Percentiles rank a stretch among this genome's conserved stretches.
Conservation (phyloP, 2,888 invertebrate species). For the Sesia bembeciformis region DNA sequence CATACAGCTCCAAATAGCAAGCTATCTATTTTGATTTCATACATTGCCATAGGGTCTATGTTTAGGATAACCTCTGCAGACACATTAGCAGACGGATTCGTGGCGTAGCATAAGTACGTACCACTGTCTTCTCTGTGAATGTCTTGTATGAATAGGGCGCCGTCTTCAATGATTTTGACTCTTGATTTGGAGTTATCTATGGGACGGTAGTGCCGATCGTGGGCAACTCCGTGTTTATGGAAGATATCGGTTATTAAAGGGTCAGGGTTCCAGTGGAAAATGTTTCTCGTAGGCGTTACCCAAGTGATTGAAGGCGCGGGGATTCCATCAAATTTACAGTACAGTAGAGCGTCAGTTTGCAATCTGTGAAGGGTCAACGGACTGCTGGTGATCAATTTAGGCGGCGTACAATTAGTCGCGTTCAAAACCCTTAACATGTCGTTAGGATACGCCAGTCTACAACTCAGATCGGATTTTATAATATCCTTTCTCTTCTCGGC, state of each 20-base stretch:
- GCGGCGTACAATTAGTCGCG: slow-evolving; percentile 81
- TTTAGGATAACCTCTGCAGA: slow-evolving; percentile 84
- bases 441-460: slow-evolving; percentile 77
- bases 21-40: slow-evolving; percentile 88
- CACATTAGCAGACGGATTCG: slow-evolving; percentile 87
- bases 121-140: slow-evolving; percentile 88
- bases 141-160: slow-evolving; percentile 82
- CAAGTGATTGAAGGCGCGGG: slow-evolving; percentile 88
- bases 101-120: slow-evolving; percentile 88
- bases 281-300: slow-evolving; percentile 84
- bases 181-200: slow-evolving; percentile 68
- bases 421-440: slow-evolving; percentile 82
- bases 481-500: slow-evolving; percentile 66
- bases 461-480: slow-evolving; percentile 77
- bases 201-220: slow-evolving; percentile 66
- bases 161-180: slow-evolving; percentile 82
- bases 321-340: slow-evolving; percentile 85
- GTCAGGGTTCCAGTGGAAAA: slow-evolving; percentile 87
- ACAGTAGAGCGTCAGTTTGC: slow-evolving; percentile 79
- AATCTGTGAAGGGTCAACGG: slow-evolving; percentile 78
- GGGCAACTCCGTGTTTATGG: slow-evolving; percentile 77
- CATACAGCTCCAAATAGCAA: slow-evolving; percentile 86
- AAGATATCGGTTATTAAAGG: slow-evolving; percentile 78
- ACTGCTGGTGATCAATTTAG: slow-evolving; percentile 74
- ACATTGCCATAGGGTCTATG: slow-evolving; percentile 90